These are phyloP conservation scores for Noctilio leporinus DNA, from an alignment of 2,113 vertebrate genomes.

Conservation along the genomic window DNA sequence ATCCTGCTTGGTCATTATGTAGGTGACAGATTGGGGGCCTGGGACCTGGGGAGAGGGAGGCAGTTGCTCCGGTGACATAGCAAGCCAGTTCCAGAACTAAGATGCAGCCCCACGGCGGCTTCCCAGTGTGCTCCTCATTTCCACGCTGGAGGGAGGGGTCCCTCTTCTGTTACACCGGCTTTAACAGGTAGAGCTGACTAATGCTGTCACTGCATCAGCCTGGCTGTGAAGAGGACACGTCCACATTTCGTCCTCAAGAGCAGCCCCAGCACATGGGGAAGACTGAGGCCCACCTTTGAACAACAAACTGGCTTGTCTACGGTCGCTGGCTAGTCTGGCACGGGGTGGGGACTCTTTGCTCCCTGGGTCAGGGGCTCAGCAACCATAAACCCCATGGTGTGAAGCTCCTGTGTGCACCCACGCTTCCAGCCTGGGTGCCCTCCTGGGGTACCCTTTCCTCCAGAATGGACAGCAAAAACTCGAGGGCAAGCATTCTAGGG, in stretches of 20 bases:
- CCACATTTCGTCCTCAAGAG: background rate
- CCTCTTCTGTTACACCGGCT: background rate
- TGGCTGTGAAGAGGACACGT: no score
- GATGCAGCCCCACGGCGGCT: background rate
- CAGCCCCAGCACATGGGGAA: background rate
- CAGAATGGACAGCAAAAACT: background rate
- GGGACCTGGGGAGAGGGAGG: background rate
- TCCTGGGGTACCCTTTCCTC: background rate
- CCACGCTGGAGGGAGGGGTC: background rate
- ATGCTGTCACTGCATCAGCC: background rate
- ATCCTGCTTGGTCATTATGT: rapidly evolving
- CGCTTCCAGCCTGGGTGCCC: background rate
- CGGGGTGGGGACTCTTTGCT: background rate
- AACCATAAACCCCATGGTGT: rapidly evolving
- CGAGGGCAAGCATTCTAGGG: background rate
- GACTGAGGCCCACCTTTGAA: background rate
- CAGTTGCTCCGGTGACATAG: background rate
- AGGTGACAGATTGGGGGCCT: background rate
- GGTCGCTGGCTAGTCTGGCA: background rate
- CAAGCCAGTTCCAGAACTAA: background rate
- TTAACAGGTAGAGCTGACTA: rapidly evolving
- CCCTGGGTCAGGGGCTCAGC: background rate
- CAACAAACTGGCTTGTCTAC: background rate
- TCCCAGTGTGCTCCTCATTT: background rate
- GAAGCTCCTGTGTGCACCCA: background rate